Base-by-base conservation (phyloP, 2,888 invertebrate genomes). In the Imbricaverruca yamaguchii region DNA sequence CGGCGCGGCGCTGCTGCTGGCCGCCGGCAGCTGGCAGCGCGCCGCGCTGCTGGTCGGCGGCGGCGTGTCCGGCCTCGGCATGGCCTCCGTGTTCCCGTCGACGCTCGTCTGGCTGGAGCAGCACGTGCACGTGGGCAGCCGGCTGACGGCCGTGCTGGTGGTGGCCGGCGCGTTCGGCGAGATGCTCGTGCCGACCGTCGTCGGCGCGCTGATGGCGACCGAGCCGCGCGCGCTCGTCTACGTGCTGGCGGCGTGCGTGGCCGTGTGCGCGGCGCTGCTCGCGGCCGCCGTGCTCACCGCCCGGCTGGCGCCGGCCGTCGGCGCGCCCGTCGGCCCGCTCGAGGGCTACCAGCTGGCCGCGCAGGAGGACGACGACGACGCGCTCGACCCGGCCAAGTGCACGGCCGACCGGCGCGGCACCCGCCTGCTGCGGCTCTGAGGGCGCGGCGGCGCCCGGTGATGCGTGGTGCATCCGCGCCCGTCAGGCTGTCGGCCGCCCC, bases 1-100 rank as follows among this genome's bases (percentile, higher is more conserved):
- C 39, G 69, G 69, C 39, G 25, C 69, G 6, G 69, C 69, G 13
- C 21, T 69, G 25, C 69, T 69, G 69, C 69, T 69, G 69, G 69
- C 69, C 1, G 69, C 69, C 39, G 69, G 69, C 69, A 25, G 39
- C 69, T 69, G 69, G 69, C 13, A 39, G 39, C 69, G 69, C 39
- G 12, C 69, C 21, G 69, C 69, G 25, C 59, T 88, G 78, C 88
- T 87, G 87, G 82, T 86, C 12, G 87, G 87, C 4, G 86, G 88
- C 0, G 83, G 86, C 13, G 82, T 86, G 7, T 84, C 88, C n/a
- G 88, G 88, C 11, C 83, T 87, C 1, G 88, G 88, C 23, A 86
- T 88, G 85, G 87, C 88, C 0, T 87, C 88, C 18, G 85, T 88
- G 11, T 87, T 88, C 81, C 88, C 88, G 1, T 86, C 88, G 0